Base-by-base conservation (phyloP, 2,888 invertebrate species). In the Stegana nigrithorax region DNA sequence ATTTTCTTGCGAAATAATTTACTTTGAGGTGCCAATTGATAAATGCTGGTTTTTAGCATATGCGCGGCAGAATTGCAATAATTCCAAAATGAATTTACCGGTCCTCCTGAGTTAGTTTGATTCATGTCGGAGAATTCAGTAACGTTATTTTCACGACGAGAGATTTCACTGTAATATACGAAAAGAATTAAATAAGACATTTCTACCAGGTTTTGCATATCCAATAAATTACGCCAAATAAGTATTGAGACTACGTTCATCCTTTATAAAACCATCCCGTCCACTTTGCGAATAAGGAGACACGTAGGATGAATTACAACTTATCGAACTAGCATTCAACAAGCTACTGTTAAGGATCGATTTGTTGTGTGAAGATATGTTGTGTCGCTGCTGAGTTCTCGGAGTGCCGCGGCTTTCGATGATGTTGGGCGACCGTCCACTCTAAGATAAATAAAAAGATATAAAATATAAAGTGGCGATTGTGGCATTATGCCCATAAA, bases 211-310 rank as follows among this genome's bases (percentile, higher is more conserved):
- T 68, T 67, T 58, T 60, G 82, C 50, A 78, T 25, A 1, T 68
- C 66, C 1, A 72, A 63, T 47, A 78, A 85, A 83, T 75, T 83
- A 76, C 85, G 77, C 85, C 42, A 89, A 79, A 75, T 88, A 88
- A 58, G 86, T 81, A 17, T 84, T 81, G 32, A 89, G 80, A 12
- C 84, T 84, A 27, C 83, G 81, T 64, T 88, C 87, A 73, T 89
- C 87, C 0, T 84, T 85, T 55, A 89, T 88, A 17, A 86, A 69
- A 62, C 88, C 88, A 10, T 84, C 82, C 1, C 14, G 14, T 6
- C 71, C 17, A 72, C 71, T 72, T 58, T 83, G 82, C 2, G 75
- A 76, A 51, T 85, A 85, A 1, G 84, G 81, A 7, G 85, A 83
- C 65, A 73, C 72, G 50, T 83, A 84, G 2, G 77, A 71, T 6